Percentiles rank a stretch among this genome's conserved stretches.
Evolutionary conservation across 1,140 invertebrate genomes (phyloP).

Genomic region (Drosophila nigromelanica): DNA sequence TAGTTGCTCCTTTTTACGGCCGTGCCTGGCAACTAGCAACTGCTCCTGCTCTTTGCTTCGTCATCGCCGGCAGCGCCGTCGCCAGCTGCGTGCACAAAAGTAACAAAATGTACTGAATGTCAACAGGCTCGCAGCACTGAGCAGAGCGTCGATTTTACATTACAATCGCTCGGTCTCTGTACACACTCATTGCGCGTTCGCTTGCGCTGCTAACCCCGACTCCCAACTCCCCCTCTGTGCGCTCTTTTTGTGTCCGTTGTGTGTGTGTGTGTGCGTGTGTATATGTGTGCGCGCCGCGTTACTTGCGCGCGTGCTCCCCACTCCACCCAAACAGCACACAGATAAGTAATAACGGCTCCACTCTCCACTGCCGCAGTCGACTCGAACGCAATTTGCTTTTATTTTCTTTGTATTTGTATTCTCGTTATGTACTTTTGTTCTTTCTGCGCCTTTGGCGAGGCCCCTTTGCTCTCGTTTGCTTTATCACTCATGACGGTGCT

Average conservation of each 20-base stretch:
- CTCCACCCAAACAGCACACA: conserved; percentile 24
- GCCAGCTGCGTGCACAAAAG: conserved; percentile 79
- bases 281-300: conserved; percentile 40
- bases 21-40: conserved; percentile 1
- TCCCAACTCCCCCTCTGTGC: conserved; percentile 17
- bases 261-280: conserved; percentile 25
- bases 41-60: conserved; percentile 35
- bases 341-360: conserved; percentile 72
- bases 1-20: conserved; percentile 30
- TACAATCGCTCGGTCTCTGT: conserved; percentile 68
- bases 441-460: conserved; percentile 50
- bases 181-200: conserved; percentile 76
- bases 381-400: conserved; percentile 37
- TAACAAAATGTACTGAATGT: conserved; percentile 84
- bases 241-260: conserved; percentile 25
- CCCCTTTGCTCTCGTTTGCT: conserved; percentile 71
- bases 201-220: conserved; percentile 19
- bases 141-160: conserved; percentile 76
- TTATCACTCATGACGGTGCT: conserved; percentile 61
- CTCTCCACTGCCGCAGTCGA: conserved; percentile 51
- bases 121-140: conserved; percentile 75
- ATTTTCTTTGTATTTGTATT: conserved; percentile 37
- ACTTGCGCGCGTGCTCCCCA: conserved; percentile 63
- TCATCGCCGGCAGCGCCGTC: conserved; percentile 35
- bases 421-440: conserved; percentile 35